Evolutionary conservation across 2,113 vertebrate species (phyloP).

Genomic region (Prunella himalayana): DNA sequence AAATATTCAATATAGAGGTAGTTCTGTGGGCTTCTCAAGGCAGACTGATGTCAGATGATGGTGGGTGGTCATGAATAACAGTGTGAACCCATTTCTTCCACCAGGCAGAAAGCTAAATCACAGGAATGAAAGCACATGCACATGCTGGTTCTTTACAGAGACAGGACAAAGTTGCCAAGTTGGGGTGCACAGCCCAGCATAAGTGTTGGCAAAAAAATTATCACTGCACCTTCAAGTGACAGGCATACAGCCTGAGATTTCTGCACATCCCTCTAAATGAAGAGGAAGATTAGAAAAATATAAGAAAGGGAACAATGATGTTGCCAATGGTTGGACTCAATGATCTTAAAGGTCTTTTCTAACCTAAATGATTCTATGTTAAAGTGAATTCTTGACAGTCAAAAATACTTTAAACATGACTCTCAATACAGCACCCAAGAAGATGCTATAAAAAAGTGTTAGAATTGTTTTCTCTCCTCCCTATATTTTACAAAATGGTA

Average conservation of each 20-base stretch:
- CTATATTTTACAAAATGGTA: not conserved
- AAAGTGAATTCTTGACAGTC: constrained; percentile 11
- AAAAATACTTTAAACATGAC: not conserved
- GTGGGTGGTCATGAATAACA: not conserved
- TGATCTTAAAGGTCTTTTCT: not conserved
- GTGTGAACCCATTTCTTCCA: not conserved
- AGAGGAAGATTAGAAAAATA: not conserved
- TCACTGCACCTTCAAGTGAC: not conserved
- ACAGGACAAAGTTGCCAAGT: not conserved
- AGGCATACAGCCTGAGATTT: not conserved
- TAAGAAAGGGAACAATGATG: not conserved
- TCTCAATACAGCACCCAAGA: not conserved
- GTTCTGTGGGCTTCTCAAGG: not conserved
- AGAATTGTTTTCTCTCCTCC: not conserved
- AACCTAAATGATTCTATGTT: not conserved
- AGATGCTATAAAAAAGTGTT: not conserved
- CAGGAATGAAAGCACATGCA: not conserved
- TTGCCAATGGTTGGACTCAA: not conserved
- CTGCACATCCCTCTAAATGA: not conserved
- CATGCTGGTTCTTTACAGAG: not conserved
- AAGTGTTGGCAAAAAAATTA: not conserved
- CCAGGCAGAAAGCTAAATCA: not conserved
- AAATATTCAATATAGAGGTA: not conserved
- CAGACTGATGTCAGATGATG: not conserved
- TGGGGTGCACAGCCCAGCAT: not conserved